Conservation (phyloP, 2,113 vertebrate species). For the Tinamus guttatus region DNA sequence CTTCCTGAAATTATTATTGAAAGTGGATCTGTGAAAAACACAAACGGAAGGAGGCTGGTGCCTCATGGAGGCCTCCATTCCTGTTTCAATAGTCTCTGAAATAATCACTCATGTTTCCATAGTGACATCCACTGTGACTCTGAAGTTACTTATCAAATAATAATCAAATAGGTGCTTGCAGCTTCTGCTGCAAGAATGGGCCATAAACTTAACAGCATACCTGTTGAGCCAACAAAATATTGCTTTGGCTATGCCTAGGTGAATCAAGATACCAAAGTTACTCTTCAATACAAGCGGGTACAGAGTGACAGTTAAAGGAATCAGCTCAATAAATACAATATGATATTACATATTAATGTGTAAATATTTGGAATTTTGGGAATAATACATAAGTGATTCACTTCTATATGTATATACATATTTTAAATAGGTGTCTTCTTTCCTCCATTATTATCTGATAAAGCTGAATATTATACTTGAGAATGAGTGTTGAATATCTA, state of each 20-base stretch:
- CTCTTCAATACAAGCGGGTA: neutral
- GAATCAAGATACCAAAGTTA: neutral
- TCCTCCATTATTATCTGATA: neutral
- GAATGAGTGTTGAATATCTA: neutral
- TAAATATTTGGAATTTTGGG: neutral
- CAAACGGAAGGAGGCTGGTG: neutral
- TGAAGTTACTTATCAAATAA: slow-evolving; percentile 38
- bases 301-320: neutral
- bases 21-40: neutral
- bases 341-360: neutral
- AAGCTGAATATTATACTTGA: neutral
- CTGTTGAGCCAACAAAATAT: neutral
- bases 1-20: neutral
- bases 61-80: neutral
- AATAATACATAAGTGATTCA: neutral
- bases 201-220: neutral
- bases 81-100: neutral
- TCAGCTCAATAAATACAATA: neutral
- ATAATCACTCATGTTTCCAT: neutral
- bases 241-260: neutral
- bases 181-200: neutral
- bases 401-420: neutral
- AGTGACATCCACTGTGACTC: neutral
- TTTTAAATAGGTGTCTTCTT: neutral
- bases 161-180: slow-evolving; percentile 41